Evolutionary conservation across 2,888 invertebrate species (phyloP), one percentile per base, ranked within the genome.

Genomic region (Synergus gifuensis): DNA sequence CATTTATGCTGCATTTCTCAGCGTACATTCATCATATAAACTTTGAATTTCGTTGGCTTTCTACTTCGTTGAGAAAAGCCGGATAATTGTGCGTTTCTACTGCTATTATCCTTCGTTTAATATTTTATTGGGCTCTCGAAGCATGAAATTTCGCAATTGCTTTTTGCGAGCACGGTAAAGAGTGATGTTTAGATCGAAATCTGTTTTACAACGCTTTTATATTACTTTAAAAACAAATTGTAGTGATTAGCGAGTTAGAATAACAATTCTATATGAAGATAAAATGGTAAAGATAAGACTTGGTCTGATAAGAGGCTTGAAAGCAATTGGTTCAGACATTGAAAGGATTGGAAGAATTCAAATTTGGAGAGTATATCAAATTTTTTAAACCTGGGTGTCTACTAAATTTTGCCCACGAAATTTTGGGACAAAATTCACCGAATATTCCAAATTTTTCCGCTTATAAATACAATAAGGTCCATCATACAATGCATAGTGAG

Each of bases 11-110:
- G 36, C n/a, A 14, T 28, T 58, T 64, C n/a, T 76, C 22, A 67
- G 54, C 36, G 58, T 77, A 60, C 18, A 60, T 81, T 78, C 63
- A 46, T 28, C 28, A 28, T 28, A 28, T 73, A 64, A 81, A 78
- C 73, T 76, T 78, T 60, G 54, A 67, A 49, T 62, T n/a, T 14
- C 44, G 76, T 42, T 49, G 49, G 78, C 81, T 81, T 81, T 81
- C 81, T 81, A 81, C 58, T 36, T 79, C 63, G 79, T 16, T 66
- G 22, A 78, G 76, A 62, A 81, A 78, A 78, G 78, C 76, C 79
- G 76, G 44, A 77, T 76, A 66, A 81, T 73, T 77, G 76, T 69
- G 69, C 78, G 76, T 78, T 79, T 79, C 78, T 58, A 46, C 42
- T 36, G 54, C 16, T n/a, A 80, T 67, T 46, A 40, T 11, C 14